A percentile compares a stretch with the other conserved stretches of the same genome.
Conservation (phyloP, 2,888 invertebrate species). For the Oscheius sp. region DNA sequence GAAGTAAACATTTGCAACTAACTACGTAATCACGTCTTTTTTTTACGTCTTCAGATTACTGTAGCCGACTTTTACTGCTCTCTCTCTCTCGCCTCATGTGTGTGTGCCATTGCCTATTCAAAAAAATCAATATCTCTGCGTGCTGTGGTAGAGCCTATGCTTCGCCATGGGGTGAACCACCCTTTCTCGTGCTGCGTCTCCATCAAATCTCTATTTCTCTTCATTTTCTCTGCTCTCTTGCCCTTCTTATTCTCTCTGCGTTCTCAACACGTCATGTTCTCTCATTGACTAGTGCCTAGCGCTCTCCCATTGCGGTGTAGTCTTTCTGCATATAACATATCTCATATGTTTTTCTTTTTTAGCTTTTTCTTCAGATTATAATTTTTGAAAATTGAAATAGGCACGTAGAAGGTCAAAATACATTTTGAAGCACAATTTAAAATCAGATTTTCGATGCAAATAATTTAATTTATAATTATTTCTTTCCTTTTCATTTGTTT, state of each 20-base stretch:
- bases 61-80: neutral
- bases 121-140: constrained; percentile 25
- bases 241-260: constrained; percentile 38
- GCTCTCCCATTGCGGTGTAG: constrained; percentile 45
- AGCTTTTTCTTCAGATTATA: neutral
- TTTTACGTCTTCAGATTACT: constrained; percentile 22
- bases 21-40: neutral
- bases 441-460: too few relatives aligned
- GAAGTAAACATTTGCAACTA: neutral
- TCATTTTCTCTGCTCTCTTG: constrained; percentile 25
- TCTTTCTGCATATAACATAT: constrained; percentile 36
- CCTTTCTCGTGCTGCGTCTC: constrained; percentile 14
- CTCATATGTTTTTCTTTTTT: constrained; percentile 21
- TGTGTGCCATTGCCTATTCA: neutral
- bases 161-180: constrained; percentile 8
- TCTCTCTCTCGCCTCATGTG: too few relatives aligned
- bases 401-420: too few relatives aligned
- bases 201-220: constrained; percentile 43
- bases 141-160: constrained; percentile 26
- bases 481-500: too few relatives aligned
- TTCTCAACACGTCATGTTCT: constrained; percentile 38
- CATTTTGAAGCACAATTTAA: too few relatives aligned
- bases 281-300: constrained; percentile 38
- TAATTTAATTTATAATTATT: too few relatives aligned
- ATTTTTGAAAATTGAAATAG: too few relatives aligned